phyloP scores from a whole-genome alignment of 2,888 invertebrate genomes.

The Agrotis clavis region DNA sequence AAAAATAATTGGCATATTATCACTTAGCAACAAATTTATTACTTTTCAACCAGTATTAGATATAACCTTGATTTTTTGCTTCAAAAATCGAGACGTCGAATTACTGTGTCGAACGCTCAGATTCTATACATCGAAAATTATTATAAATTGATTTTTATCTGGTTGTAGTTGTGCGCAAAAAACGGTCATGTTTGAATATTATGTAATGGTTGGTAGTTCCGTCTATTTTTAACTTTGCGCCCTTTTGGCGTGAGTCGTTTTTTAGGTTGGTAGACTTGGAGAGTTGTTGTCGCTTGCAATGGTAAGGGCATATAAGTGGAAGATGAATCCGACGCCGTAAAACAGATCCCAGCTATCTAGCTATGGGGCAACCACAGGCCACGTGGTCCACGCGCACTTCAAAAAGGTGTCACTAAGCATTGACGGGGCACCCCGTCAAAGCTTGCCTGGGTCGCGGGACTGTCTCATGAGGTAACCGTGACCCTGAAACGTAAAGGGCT shows the following conservation, averaged over 20 bases:
- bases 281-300: neutral
- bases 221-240: constrained; percentile 36
- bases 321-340: too few relatives aligned
- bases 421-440: too few relatives aligned
- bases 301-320: too few relatives aligned
- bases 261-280: neutral
- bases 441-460: too few relatives aligned
- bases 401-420: too few relatives aligned
- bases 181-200: constrained; percentile 42
- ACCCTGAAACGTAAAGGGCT: too few relatives aligned
- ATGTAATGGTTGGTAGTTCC: constrained; percentile 52
- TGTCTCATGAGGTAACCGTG: too few relatives aligned
- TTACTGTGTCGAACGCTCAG: constrained; percentile 61
- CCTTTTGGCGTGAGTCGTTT: constrained; percentile 23
- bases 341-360: too few relatives aligned
- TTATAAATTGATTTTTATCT: constrained; percentile 71
- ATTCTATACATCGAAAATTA: constrained; percentile 64
- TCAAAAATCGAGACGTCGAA: constrained; percentile 57
- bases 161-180: constrained; percentile 36
- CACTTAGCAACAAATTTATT: constrained; percentile 67
- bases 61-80: constrained; percentile 64
- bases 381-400: too few relatives aligned
- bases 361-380: too few relatives aligned
- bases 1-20: constrained; percentile 56
- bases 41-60: constrained; percentile 61